A percentile compares a stretch with the other conserved stretches of the same genome.
phyloP scores from a whole-genome alignment of 2,113 vertebrate species.

The Columba livia region DNA sequence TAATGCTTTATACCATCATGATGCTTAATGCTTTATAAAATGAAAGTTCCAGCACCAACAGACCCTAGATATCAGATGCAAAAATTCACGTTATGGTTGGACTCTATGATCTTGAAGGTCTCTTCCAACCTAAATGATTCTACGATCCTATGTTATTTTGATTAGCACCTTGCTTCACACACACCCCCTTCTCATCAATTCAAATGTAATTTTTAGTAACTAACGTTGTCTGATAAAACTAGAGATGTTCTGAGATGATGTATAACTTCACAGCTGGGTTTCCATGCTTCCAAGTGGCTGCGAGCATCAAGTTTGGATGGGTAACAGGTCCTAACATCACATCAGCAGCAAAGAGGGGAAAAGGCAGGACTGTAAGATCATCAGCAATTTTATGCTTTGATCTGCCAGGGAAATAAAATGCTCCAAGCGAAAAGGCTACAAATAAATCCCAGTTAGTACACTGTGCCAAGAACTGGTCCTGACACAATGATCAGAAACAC shows the following conservation, averaged over 20 bases:
- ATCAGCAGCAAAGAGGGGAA: background rate
- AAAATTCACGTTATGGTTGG: background rate
- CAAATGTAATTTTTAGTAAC: background rate
- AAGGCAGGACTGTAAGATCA: slow-evolving; percentile 25
- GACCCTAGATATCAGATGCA: background rate
- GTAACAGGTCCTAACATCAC: background rate
- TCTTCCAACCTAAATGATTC: no score
- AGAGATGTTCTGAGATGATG: background rate
- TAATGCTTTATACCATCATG: background rate
- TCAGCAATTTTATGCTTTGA: slow-evolving; percentile 30
- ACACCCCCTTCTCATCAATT: background rate
- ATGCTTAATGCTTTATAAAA: background rate
- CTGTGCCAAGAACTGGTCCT: background rate
- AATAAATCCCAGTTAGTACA: background rate
- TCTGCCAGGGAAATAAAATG: slow-evolving; percentile 28
- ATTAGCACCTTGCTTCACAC: background rate
- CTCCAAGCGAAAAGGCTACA: slow-evolving; percentile 12
- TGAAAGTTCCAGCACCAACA: background rate
- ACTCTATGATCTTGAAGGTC: no score
- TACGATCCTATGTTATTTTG: background rate
- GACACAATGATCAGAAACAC: background rate
- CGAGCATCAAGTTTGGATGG: background rate
- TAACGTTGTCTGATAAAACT: background rate
- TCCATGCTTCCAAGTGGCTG: background rate
- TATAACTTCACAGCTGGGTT: background rate